These are phyloP conservation scores for Trichechus manatus DNA, from an alignment of 2,113 vertebrate genomes.

Conservation along the genomic window DNA sequence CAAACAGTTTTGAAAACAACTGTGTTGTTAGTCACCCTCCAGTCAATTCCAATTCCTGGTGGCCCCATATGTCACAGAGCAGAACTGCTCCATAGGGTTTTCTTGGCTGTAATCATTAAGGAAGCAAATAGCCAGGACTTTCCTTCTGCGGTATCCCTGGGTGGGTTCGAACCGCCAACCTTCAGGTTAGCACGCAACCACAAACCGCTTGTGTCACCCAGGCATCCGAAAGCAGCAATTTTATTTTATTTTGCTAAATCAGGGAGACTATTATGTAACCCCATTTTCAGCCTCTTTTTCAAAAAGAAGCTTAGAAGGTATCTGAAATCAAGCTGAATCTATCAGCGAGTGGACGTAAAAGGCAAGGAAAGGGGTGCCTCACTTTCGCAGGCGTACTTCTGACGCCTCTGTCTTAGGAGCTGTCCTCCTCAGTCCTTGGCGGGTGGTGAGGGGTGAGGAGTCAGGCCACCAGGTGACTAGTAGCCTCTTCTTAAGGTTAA, in stretches of 20 bases:
- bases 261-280: neutral
- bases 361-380: neutral
- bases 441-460: neutral
- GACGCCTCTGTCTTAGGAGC: neutral
- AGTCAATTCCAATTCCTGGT: neutral
- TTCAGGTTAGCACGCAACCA: neutral
- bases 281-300: conserved; percentile 58
- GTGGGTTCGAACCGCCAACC: neutral
- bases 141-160: neutral
- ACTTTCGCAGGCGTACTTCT: neutral
- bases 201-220: neutral
- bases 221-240: neutral
- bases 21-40: neutral
- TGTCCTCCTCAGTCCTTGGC: neutral
- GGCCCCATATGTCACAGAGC: neutral
- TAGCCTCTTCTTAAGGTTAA: neutral
- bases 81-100: neutral
- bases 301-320: neutral
- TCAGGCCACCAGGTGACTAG: neutral
- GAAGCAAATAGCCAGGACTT: neutral
- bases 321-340: neutral
- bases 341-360: neutral
- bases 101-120: neutral
- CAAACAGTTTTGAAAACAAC: neutral
- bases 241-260: neutral